phyloP scores from a whole-genome alignment of 2,113 vertebrate species.

The Anser cygnoides region DNA sequence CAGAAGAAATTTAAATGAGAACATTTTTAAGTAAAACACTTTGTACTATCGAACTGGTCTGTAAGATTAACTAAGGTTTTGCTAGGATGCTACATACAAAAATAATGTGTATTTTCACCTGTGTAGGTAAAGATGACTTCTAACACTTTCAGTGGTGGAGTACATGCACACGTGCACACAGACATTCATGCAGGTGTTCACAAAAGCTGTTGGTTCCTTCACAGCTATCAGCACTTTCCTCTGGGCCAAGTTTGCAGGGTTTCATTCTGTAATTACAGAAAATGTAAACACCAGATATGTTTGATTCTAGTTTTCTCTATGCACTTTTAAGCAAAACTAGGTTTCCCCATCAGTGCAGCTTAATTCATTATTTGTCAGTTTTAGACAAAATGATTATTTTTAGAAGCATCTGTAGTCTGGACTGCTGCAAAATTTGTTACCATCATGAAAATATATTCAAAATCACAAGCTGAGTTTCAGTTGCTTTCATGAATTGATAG shows the following conservation, averaged over 20 bases:
- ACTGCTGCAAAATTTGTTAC: not conserved
- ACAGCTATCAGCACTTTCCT: not conserved
- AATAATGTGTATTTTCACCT: not conserved
- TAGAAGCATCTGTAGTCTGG: not conserved
- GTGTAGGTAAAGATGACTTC: not conserved
- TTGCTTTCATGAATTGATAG: not conserved
- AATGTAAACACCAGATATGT: not conserved
- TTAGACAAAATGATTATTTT: not conserved
- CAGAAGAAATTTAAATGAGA: not conserved
- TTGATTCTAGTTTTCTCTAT: not conserved
- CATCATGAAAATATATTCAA: not conserved
- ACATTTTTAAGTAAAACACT: not conserved
- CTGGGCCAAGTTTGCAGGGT: not conserved
- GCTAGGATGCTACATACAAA: not conserved
- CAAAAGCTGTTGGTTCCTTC: not conserved
- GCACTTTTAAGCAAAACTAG: not conserved
- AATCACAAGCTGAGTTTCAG: not conserved
- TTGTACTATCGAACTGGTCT: not conserved
- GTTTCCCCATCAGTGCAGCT: not conserved
- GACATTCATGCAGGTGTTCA: rapidly evolving
- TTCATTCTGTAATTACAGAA: not conserved
- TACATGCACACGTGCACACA: not conserved
- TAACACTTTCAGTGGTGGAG: not conserved
- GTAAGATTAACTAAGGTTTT: not conserved
- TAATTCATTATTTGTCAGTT: not conserved